Percentiles rank a stretch among this genome's conserved stretches.
phyloP scores from a whole-genome alignment of 1,140 invertebrate genomes.

The Cecropterus lyciades region DNA sequence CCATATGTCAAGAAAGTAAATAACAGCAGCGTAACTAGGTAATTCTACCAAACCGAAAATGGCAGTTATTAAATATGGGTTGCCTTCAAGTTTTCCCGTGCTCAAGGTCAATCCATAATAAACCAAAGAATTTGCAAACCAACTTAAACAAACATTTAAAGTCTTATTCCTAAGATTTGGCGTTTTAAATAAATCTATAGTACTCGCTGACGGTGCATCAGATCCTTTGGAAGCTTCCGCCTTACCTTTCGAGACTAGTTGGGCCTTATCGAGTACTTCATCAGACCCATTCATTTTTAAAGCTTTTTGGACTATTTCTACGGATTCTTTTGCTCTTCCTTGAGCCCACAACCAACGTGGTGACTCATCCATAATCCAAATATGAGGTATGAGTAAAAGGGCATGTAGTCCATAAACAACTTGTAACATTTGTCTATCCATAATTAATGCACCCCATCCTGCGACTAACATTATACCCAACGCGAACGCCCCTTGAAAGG shows the following conservation, averaged over 20 bases:
- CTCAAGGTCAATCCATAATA: slow-evolving; percentile 95
- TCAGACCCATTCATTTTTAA: slow-evolving; percentile 88
- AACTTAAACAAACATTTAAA: slow-evolving; percentile 92
- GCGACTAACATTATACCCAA: slow-evolving; percentile 93
- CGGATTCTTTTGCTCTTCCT: slow-evolving; percentile 88
- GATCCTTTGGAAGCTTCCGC: slow-evolving; percentile 64
- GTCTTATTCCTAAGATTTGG: slow-evolving; percentile 92
- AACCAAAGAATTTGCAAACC: slow-evolving; percentile 95
- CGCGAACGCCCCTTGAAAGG: slow-evolving; percentile 92
- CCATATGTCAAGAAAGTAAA: slow-evolving; percentile 89
- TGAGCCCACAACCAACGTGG: slow-evolving; percentile 94
- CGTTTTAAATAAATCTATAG: slow-evolving; percentile 90
- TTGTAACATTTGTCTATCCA: slow-evolving; percentile 90
- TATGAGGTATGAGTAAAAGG: slow-evolving; percentile 89
- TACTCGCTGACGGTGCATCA: slow-evolving; percentile 80
- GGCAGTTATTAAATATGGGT: slow-evolving; percentile 93
- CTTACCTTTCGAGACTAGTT: slow-evolving; percentile 86
- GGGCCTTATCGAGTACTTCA: slow-evolving; percentile 86
- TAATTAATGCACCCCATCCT: slow-evolving; percentile 91
- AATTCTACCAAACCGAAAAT: slow-evolving; percentile 92
- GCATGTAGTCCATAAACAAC: slow-evolving; percentile 92
- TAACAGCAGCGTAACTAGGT: slow-evolving; percentile 90
- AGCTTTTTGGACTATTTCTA: slow-evolving; percentile 89
- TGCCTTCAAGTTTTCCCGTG: slow-evolving; percentile 91
- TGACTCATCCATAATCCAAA: slow-evolving; percentile 95